Evolutionary conservation across 2,797 vertebrate species (phyloP), one percentile per base, ranked within the genome.

Genomic region (Novumbra hubbsi): DNA sequence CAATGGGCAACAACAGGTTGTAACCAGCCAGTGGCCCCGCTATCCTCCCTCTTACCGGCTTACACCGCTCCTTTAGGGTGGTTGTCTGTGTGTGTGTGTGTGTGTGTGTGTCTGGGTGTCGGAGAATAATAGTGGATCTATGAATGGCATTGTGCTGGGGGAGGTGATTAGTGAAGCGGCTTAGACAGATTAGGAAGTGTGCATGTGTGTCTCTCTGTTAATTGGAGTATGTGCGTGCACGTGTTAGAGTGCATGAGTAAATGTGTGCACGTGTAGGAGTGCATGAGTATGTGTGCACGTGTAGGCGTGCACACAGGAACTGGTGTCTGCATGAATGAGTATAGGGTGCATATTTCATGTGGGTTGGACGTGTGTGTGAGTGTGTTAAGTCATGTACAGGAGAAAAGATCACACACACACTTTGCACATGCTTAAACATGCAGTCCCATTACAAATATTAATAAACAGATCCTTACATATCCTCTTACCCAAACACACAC

Each of bases 1-100:
- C 88, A 91, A 92, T 48, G 82, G 77, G 80, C 75, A 82, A 90
- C 87, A 91, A 88, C 89, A 90, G 88, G 89, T 90, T 91, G 88
- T 88, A 90, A 92, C 80, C 83, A 86, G 73, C 83, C 71, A 80
- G 68, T 78, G 76, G 74, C 72, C 48, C 27, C 62, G 34, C 24
- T 74, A 80, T 80, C 57, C 49, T 68, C 28, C 8, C 11, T 21
- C 73, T 45, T 19, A n/a, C 71, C 71, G 17, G 32, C 76, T 73
- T 60, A 24, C 55, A 60, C 55, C 63, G 72, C 64, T 41, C 5
- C 1, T 19, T 49, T 0, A 7, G 0, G 27, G 49, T 72, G 69
- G 60, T 63, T 52, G 19, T 62, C 38, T 60, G 38, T 68, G 73
- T 64, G 70, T 49, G 64, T 55, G 64, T 68, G 30, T 66, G 72